These are phyloP conservation scores for Mormoops blainvillei DNA, from an alignment of 2,113 vertebrate genomes.

Conservation along the genomic window DNA sequence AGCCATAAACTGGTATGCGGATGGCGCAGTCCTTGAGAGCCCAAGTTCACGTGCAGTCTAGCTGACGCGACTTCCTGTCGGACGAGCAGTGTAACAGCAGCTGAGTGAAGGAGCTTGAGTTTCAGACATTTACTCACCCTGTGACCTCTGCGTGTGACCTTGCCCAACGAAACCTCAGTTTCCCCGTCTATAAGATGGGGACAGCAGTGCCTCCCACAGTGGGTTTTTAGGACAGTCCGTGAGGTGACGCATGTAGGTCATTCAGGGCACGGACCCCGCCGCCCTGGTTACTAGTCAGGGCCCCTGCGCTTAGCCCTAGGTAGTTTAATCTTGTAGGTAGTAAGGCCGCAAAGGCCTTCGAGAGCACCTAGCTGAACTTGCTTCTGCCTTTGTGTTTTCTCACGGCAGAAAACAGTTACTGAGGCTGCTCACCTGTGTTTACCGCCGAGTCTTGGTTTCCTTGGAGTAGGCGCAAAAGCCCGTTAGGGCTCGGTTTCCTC, in stretches of 20 bases:
- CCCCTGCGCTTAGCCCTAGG: not conserved
- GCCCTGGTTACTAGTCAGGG: not conserved
- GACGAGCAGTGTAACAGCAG: fast-evolving
- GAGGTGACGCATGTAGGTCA: fast-evolving
- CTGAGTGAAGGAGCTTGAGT: not conserved
- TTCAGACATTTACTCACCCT: fast-evolving
- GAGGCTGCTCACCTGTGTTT: not conserved
- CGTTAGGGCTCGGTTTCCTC: not conserved
- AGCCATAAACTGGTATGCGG: too few relatives aligned
- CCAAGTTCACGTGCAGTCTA: not conserved
- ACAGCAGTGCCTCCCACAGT: fast-evolving
- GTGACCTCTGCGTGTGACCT: not conserved
- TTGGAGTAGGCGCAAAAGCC: not conserved
- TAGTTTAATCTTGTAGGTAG: not conserved
- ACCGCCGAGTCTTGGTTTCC: not conserved
- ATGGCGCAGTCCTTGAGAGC: not conserved
- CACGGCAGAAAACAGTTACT: not conserved
- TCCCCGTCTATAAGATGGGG: not conserved
- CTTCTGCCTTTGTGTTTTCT: not conserved
- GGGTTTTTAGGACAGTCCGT: not conserved
- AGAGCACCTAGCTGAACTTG: not conserved
- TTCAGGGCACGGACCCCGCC: fast-evolving
- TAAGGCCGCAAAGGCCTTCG: not conserved
- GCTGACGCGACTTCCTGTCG: not conserved
- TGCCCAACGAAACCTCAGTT: not conserved